Evolutionary conservation across 2,888 invertebrate genomes (phyloP).

Genomic region (Eucriotettix oculatus): DNA sequence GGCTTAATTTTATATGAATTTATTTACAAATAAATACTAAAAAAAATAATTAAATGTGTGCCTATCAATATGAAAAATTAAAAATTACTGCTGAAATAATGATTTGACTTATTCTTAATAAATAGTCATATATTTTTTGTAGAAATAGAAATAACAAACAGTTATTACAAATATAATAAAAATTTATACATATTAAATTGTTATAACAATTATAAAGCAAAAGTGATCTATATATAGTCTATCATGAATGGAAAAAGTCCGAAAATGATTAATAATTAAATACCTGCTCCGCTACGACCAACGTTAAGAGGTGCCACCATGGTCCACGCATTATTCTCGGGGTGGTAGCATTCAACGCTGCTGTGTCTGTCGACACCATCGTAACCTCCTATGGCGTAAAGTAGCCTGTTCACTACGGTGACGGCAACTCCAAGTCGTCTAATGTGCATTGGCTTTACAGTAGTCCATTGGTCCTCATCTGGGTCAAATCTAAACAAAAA

Average conservation of each 20-base stretch:
- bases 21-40: not conserved
- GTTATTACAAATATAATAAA: too few species aligned
- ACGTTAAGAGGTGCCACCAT: constrained; percentile 61
- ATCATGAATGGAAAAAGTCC: too few species aligned
- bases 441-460: constrained; percentile 54
- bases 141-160: too few species aligned
- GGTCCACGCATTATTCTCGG: constrained; percentile 81
- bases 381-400: constrained; percentile 78
- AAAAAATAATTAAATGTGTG: too few species aligned
- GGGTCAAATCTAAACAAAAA: constrained; percentile 57
- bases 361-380: constrained; percentile 62
- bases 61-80: too few species aligned
- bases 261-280: not conserved
- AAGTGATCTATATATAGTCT: too few species aligned
- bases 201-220: too few species aligned
- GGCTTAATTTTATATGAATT: not conserved
- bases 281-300: constrained; percentile 39
- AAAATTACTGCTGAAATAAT: too few species aligned
- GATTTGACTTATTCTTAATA: too few species aligned
- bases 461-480: constrained; percentile 65
- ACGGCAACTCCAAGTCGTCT: constrained; percentile 62
- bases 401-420: constrained; percentile 39
- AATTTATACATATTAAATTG: too few species aligned
- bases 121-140: too few species aligned
- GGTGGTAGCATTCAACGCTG: constrained; percentile 82